phyloP scores from a whole-genome alignment of 2,888 invertebrate species.

The Lydus trimaculatus region DNA sequence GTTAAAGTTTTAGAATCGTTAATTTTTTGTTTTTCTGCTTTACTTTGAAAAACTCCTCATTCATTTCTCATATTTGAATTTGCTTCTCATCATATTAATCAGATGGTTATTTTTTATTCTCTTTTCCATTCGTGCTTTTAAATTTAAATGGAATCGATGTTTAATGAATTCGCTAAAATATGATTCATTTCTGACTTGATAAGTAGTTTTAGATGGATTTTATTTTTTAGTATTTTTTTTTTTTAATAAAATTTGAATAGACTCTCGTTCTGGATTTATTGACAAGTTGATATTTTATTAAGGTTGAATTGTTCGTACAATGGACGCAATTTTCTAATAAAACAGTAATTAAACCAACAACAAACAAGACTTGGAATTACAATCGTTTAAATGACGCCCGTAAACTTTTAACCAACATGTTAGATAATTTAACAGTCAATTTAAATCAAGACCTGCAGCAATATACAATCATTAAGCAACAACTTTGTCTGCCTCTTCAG shows the following conservation, averaged over 20 bases:
- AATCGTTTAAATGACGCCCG: conserved; percentile 32
- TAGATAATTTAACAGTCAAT: conserved; percentile 50
- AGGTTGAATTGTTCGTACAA: neutral
- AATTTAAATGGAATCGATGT: neutral
- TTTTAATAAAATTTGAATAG: neutral
- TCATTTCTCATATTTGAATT: conserved; percentile 4
- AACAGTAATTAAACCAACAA: conserved; percentile 23
- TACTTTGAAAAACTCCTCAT: neutral
- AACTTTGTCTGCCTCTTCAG: conserved; percentile 47
- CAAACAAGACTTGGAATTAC: conserved; percentile 23
- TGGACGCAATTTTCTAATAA: conserved; percentile 11
- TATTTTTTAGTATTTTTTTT: neutral
- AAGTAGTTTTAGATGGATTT: neutral
- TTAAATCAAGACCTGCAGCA: conserved; percentile 51
- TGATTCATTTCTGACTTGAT: neutral
- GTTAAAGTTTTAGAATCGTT: neutral
- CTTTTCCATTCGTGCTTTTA: neutral
- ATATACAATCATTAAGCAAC: conserved; percentile 54
- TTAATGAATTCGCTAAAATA: neutral
- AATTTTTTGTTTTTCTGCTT: neutral
- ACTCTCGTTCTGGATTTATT: neutral
- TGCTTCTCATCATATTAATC: conserved; percentile 8
- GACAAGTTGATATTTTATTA: neutral
- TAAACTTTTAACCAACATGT: conserved; percentile 40
- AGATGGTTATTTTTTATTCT: neutral